phyloP scores from a whole-genome alignment of 2,797 vertebrate species.

The Alectoris magna region DNA sequence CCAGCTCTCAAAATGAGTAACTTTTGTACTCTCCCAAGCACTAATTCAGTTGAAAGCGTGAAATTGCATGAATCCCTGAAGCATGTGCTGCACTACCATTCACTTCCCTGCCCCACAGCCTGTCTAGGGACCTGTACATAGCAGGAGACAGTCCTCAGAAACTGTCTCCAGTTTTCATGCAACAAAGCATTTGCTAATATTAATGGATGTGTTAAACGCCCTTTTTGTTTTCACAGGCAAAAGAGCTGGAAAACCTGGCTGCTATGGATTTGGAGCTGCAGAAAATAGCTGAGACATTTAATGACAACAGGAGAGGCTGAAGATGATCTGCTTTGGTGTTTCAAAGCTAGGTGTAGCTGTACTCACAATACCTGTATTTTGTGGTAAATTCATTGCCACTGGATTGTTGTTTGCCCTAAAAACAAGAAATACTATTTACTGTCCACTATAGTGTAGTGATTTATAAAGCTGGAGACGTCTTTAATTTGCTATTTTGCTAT shows the following conservation, averaged over 20 bases:
- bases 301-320: slow-evolving; percentile 81
- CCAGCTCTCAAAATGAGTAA: background rate
- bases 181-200: rapidly evolving
- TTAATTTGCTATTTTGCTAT: slow-evolving; percentile 81
- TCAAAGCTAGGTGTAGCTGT: background rate
- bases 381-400: slow-evolving; percentile 73
- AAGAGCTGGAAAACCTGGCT: slow-evolving; percentile 89
- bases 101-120: background rate
- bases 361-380: slow-evolving; percentile 29
- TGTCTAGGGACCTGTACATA: background rate
- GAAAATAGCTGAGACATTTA: slow-evolving; percentile 89
- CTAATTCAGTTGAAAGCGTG: background rate
- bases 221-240: slow-evolving; percentile 82
- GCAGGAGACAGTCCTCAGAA: background rate
- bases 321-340: background rate
- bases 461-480: slow-evolving; percentile 69
- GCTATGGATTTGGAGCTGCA: slow-evolving; percentile 92
- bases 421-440: slow-evolving; percentile 71
- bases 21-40: background rate
- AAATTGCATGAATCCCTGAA: background rate
- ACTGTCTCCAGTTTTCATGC: background rate
- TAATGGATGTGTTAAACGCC: background rate
- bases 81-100: background rate
- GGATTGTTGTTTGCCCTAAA: slow-evolving; percentile 61
- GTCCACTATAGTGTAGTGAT: slow-evolving; percentile 69